Evolutionary conservation across 2,888 invertebrate species (phyloP), one percentile per base, ranked within the genome.

Genomic region (Euplagia quadripunctaria): DNA sequence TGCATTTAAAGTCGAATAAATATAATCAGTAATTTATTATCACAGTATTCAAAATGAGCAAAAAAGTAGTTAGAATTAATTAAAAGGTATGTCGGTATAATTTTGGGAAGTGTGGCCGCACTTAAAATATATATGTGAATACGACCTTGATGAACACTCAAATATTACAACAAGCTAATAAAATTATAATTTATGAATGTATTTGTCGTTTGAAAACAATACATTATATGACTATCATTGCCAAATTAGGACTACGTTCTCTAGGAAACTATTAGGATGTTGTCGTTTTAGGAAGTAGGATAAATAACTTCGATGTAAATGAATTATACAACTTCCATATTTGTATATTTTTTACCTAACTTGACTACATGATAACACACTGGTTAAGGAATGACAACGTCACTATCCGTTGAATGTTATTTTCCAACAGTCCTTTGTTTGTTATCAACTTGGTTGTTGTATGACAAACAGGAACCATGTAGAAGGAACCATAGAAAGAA

Each of bases 111-210:
- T 69, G 69, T 69, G 20, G 46, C 46, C 55, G n/a, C 46, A 16
- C 46, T 65, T 51, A 49, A 77, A 51, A 63, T 73, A 68, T 68
- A 31, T 31, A 31, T 31, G 31, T 31, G 31, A 12, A 68, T 61
- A 16, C n/a, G 20, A 61, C 71, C 74, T 74, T 71, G 74, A 69
- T 71, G 43, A 17, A 31, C 41, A 43, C 64, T 16, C 64, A 63
- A 69, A 64, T 52, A 68, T 68, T 69, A 74, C 74, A 68, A 63
- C 43, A 49, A 58, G 55, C 51, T 64, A 42, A 69, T 69, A 71
- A 74, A 74, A 49, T 55, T 58, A 43, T 61, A 71, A 74, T 43
- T 74, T 71, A 74, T 69, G 68, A 42, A 41, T 51, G 4, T 65
- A 71, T 74, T 71, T 71, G 64, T 71, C 71, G 31, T 31, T 9